Percentiles rank a stretch among this genome's conserved stretches.
Conservation (phyloP, 2,888 invertebrate species). For the Drosophila borealis region DNA sequence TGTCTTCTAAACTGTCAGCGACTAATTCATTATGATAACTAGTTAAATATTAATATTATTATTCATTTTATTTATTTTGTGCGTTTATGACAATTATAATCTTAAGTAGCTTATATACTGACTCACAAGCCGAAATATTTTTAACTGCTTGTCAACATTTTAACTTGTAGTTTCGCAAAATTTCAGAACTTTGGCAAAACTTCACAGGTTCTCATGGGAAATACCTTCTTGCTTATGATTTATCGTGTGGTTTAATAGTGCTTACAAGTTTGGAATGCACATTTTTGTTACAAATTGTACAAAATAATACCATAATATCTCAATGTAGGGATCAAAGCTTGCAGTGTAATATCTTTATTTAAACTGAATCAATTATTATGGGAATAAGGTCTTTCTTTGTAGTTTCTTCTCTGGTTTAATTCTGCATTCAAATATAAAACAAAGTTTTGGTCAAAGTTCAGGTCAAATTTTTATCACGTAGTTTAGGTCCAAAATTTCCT, state of each 20-base stretch:
- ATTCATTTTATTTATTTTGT: not conserved
- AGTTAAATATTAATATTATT: not conserved
- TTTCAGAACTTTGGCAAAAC: not conserved
- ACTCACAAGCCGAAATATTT: not conserved
- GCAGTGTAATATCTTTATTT: too few relatives aligned
- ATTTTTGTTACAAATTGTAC: too few relatives aligned
- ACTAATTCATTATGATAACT: not conserved
- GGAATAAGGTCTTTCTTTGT: not conserved
- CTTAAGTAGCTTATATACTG: slow-evolving; percentile 6
- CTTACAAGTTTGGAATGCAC: too few relatives aligned
- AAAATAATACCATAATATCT: too few relatives aligned
- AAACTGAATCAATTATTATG: too few relatives aligned
- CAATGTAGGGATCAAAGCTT: too few relatives aligned
- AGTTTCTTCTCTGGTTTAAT: not conserved
- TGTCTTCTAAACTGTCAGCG: not conserved
- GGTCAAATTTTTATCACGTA: too few relatives aligned
- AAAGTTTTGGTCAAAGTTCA: too few relatives aligned
- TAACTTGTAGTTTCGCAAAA: not conserved
- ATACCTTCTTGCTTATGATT: too few relatives aligned
- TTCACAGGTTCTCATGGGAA: too few relatives aligned
- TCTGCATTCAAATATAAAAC: not conserved
- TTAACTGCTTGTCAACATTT: slow-evolving; percentile 4
- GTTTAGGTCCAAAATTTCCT: too few relatives aligned
- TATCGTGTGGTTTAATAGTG: too few relatives aligned
- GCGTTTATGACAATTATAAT: not conserved